Evolutionary conservation across 1,140 invertebrate genomes (phyloP), one percentile per base, ranked within the genome.

Genomic region (Brachionus paranguensis): DNA sequence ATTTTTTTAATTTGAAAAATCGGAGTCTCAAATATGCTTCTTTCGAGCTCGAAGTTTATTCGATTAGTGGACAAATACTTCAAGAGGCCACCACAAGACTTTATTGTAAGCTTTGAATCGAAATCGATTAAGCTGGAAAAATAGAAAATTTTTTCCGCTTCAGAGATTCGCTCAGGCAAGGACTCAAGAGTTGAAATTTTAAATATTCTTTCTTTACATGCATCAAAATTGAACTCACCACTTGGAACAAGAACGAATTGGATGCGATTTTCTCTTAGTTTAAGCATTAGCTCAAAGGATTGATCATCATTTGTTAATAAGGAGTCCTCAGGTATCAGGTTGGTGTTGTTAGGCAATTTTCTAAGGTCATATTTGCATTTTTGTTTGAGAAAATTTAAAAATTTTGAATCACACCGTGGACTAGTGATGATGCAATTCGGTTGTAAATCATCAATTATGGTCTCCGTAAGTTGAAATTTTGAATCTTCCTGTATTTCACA

Each of bases 171-270:
- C 6, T 45, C 29, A 12, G 78, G 53, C 53, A 81, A 12, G 10
- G 50, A 24, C n/a, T 60, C 53, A 2, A 81, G 7, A 27, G 53
- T 68, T 14, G 33, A 20, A 12, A 81, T 81, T 27, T 29, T 45
- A 17, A 81, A 64, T 64, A 81, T 81, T 81, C 78, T 41, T 14
- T 81, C 53, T 47, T 81, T 81, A 47, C 53, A 43, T 12, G 20
- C 11, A 1, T 81, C 78, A 41, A 45, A 64, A 43, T 43, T 68
- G 24, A 81, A 81, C 11, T 81, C 64, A 29, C 2, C 27, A 17
- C 37, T 68, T 24, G 78, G 33, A 20, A 81, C 33, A 1, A 64
- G n/a, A 24, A 24, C 53, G 17, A 81, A 81, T 10, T 45, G 37
- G 20, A 81, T 81, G 17, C 5, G 37, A 14, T 45, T 81, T 37